Evolutionary conservation across 2,797 vertebrate genomes (phyloP).

Genomic region (Salmo trutta): DNA sequence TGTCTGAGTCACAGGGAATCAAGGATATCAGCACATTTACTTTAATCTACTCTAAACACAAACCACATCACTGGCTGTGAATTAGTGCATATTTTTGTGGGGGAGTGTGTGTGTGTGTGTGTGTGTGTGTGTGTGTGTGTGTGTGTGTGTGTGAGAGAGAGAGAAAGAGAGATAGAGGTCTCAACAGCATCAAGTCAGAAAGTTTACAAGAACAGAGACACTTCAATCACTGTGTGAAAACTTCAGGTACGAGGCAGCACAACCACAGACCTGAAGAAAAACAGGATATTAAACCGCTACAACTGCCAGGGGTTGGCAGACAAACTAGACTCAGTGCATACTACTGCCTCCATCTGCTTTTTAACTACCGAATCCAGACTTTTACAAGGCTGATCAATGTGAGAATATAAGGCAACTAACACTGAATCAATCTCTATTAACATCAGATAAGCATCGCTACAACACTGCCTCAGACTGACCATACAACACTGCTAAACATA

Average conservation of each 20-base stretch:
- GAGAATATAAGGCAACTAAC: conserved; percentile 9
- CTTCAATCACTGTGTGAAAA: too few species aligned
- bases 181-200: background rate
- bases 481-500: conserved; percentile 8
- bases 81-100: conserved; percentile 5
- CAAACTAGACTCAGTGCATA: conserved; percentile 32
- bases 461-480: background rate
- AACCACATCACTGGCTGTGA: conserved; percentile 4
- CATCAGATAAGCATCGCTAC: background rate
- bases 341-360: conserved; percentile 34
- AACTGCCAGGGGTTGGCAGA: conserved; percentile 45
- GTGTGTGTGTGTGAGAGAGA: conserved; percentile 24
- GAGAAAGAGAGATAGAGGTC: too few species aligned
- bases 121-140: conserved; percentile 18
- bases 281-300: conserved; percentile 61
- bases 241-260: background rate
- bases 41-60: background rate
- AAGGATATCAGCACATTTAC: background rate
- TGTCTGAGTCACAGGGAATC: background rate
- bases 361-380: conserved; percentile 13
- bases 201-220: background rate
- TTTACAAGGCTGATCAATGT: conserved; percentile 31
- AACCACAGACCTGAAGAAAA: conserved; percentile 39
- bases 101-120: background rate
- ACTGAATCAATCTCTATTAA: conserved; percentile 7